Evolutionary conservation across 2,888 invertebrate genomes (phyloP).

Genomic region (Ochropacha duplaris): DNA sequence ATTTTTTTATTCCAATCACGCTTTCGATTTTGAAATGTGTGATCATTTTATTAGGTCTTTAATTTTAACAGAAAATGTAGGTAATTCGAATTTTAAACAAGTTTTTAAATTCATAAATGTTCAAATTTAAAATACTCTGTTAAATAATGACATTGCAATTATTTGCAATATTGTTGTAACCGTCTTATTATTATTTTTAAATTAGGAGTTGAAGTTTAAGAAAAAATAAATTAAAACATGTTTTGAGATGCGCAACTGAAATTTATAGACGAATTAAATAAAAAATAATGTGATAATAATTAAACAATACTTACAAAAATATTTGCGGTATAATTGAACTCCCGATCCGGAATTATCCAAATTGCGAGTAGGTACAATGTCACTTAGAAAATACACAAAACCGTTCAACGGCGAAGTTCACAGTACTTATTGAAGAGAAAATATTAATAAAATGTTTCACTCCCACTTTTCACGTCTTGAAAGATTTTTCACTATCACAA

Average conservation of each 20-base stretch:
- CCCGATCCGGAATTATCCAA: slow-evolving; percentile 80
- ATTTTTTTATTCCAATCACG: not conserved
- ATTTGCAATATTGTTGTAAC: not conserved
- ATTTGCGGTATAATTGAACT: slow-evolving; percentile 75
- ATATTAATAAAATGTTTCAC: slow-evolving; percentile 60
- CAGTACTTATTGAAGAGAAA: slow-evolving; percentile 47
- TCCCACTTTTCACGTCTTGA: slow-evolving; percentile 77
- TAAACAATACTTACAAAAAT: slow-evolving; percentile 76
- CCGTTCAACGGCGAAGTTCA: slow-evolving; percentile 51
- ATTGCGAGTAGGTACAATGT: slow-evolving; percentile 64
- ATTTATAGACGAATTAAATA: slow-evolving; percentile 8
- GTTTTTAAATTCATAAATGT: not conserved
- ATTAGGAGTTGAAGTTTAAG: not conserved
- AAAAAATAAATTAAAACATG: not conserved
- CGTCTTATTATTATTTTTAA: not conserved
- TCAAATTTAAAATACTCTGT: not conserved
- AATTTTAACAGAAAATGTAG: no score
- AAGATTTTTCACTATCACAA: slow-evolving; percentile 76
- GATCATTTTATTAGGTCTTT: no score
- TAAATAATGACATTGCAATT: not conserved
- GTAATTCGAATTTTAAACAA: no score
- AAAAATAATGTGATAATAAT: slow-evolving; percentile 12
- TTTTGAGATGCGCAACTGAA: not conserved
- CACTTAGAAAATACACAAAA: slow-evolving; percentile 60
- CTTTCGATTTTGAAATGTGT: no score